Percentiles rank a stretch among this genome's conserved stretches.
Conservation (phyloP, 2,113 vertebrate species). For the Zapornia atra region DNA sequence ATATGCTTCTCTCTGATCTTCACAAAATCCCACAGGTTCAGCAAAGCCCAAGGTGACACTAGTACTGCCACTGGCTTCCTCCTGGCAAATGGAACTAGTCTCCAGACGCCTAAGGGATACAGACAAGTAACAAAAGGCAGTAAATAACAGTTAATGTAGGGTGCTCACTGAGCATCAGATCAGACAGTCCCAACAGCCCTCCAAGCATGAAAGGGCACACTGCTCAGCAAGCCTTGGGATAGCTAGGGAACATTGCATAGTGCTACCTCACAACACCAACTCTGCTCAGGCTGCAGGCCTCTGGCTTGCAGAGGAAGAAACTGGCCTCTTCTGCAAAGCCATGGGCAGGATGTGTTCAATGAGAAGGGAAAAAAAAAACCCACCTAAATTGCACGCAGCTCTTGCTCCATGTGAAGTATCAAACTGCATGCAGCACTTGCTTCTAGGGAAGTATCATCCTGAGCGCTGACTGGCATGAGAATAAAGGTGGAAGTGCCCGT, state of each 20-base stretch:
- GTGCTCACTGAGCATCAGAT: neutral
- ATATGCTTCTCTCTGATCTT: neutral
- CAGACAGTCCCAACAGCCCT: neutral
- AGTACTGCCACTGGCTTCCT: neutral
- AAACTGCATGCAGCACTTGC: neutral
- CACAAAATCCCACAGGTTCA: neutral
- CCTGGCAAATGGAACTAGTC: neutral
- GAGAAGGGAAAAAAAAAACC: neutral
- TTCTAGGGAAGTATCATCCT: neutral
- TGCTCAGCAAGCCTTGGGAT: neutral
- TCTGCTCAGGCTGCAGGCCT: neutral
- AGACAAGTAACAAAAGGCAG: neutral
- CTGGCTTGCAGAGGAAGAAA: neutral
- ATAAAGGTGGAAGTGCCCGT: neutral
- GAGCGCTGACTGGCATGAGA: neutral
- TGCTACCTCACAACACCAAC: neutral
- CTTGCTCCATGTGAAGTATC: neutral
- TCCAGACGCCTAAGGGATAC: neutral
- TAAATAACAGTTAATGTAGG: neutral
- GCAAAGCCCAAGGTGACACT: neutral
- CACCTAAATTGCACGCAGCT: neutral
- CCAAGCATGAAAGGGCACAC: neutral
- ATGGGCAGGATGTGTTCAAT: neutral
- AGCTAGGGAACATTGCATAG: neutral
- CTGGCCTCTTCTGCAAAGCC: neutral